Conservation (phyloP, 2,797 vertebrate species). For the Cirrhinus molitorella region DNA sequence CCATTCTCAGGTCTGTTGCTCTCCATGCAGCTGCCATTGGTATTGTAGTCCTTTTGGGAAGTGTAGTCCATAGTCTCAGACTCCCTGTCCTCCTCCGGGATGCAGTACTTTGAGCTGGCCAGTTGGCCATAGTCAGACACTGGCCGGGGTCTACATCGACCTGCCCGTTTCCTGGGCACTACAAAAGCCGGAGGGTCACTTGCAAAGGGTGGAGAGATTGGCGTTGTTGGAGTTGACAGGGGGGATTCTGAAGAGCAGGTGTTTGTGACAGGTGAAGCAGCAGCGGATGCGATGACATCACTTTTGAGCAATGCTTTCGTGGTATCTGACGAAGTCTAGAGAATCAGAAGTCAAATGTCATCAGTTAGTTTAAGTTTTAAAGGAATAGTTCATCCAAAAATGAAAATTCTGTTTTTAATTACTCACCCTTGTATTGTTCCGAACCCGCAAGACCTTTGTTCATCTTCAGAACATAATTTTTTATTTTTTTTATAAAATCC, state of each 20-base stretch:
- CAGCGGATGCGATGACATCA: constrained; percentile 74
- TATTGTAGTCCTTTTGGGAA: constrained; percentile 53
- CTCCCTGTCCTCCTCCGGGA: constrained; percentile 87
- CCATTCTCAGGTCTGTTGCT: constrained; percentile 58
- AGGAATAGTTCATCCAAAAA: no score
- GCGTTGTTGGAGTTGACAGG: constrained; percentile 48
- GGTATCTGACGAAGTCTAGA: constrained; percentile 65
- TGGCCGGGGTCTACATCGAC: constrained; percentile 85
- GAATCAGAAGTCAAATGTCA: constrained; percentile 7
- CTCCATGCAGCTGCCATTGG: constrained; percentile 38
- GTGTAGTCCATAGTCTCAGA: constrained; percentile 69
- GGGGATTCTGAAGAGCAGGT: constrained; percentile 59
- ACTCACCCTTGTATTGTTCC: no score
- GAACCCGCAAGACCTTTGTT: no score
- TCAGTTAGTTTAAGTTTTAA: background rate
- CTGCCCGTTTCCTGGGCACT: constrained; percentile 80
- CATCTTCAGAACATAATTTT: no score
- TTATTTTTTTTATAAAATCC: no score
- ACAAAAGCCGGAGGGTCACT: constrained; percentile 71
- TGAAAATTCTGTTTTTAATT: no score
- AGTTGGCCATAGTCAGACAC: constrained; percentile 93
- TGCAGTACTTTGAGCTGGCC: constrained; percentile 82
- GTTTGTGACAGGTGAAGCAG: constrained; percentile 70
- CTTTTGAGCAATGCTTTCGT: constrained; percentile 59
- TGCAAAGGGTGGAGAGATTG: constrained; percentile 44